Base-by-base conservation (phyloP, 2,888 invertebrate genomes). In the Limulus polyphemus region DNA sequence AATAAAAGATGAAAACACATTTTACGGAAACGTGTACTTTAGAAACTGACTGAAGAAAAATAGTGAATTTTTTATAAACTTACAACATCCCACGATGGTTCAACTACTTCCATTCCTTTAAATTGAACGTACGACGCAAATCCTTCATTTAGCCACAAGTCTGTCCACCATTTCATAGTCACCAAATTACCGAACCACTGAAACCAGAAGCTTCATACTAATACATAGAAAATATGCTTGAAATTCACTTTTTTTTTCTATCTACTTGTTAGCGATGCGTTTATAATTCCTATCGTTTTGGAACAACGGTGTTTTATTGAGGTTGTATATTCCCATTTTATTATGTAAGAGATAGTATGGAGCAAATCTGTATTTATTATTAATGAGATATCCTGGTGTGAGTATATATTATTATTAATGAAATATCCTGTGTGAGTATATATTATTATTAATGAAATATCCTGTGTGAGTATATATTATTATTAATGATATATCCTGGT, bases 101-200 rank as follows among this genome's bases (percentile, higher is more conserved):
- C 59, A 4, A 60, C 55, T 11, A 49, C n/a, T 13, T 54, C 55
- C 2, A 52, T 32, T 12, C 62, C 63, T 56, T 60, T 62, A 14
- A 49, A 49, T 0, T 63, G 50, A n/a, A 66, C 52, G 49, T 60
- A 80, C 3, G 79, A 77, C 0, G 80, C 79, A 71, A 80, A 80
- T 3, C 81, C 80, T 69, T 80, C 79, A 66, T 80, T 80, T 58
- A 80, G 72, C 80, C 80, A 80, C 12, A 74, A 70, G 68, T 80
- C 77, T 4, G 78, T 78, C 78, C 78, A 78, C 78, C 78, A 78
- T 70, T 78, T 76, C 79, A 81, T 81, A 12, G 80, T 81, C 46
- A 79, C 79, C 47, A 81, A 73, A 66, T 81, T 79, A 49, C 81
- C 81, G 71, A 81, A 81, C 81, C 81, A 81, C 74, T 68, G 47